These are phyloP conservation scores for Uropetala carovei DNA, from an alignment of 2,888 invertebrate species.

Conservation along the genomic window DNA sequence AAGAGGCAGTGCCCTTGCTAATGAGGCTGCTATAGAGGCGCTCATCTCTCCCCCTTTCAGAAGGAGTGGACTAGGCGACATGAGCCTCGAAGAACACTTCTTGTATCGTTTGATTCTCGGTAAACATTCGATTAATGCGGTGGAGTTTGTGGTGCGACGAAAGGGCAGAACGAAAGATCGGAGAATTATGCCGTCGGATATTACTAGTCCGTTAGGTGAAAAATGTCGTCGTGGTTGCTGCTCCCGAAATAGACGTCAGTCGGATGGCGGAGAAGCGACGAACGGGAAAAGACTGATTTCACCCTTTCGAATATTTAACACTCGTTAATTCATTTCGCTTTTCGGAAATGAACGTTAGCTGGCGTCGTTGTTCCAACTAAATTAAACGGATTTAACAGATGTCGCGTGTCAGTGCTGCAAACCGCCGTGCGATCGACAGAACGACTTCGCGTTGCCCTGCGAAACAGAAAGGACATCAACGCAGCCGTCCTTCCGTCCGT, in stretches of 20 bases:
- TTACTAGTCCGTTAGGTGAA: not conserved
- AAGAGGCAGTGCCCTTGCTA: constrained; percentile 40
- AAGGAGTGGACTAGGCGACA: not conserved
- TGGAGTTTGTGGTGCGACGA: too few relatives aligned
- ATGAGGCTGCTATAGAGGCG: constrained; percentile 50
- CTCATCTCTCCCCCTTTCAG: not conserved
- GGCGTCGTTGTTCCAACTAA: not conserved
- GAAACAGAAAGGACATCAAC: too few relatives aligned
- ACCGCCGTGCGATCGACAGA: not conserved
- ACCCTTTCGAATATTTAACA: not conserved
- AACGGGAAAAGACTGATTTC: not conserved
- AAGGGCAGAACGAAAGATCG: not conserved
- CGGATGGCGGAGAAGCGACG: not conserved
- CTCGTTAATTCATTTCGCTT: constrained; percentile 18
- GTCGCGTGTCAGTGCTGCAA: not conserved
- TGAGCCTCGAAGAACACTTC: not conserved
- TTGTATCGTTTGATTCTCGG: not conserved
- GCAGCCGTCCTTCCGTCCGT: too few relatives aligned
- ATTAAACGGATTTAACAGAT: not conserved
- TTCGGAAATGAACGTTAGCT: not conserved
- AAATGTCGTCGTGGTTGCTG: not conserved
- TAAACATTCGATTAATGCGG: too few relatives aligned
- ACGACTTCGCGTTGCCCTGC: too few relatives aligned
- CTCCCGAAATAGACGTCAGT: not conserved
- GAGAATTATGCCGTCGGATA: not conserved